phyloP scores from a whole-genome alignment of 2,113 vertebrate species.

The Poeciliopsis occidentalis region DNA sequence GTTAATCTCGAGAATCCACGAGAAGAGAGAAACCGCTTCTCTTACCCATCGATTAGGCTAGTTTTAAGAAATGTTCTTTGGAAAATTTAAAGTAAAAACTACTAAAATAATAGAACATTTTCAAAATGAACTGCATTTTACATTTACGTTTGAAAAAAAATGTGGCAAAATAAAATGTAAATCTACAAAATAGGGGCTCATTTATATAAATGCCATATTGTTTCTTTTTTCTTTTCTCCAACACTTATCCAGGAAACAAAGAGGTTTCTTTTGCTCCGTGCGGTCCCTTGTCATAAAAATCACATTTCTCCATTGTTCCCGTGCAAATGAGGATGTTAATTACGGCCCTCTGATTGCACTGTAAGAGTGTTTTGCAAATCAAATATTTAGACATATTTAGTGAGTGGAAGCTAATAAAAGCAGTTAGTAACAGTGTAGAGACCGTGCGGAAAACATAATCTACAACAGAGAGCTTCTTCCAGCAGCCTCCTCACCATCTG shows the following conservation, averaged over 20 bases:
- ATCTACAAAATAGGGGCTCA: neutral
- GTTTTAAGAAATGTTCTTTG: neutral
- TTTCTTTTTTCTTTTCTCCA: neutral
- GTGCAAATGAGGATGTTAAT: constrained; percentile 30
- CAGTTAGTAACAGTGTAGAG: constrained; percentile 39
- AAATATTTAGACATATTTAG: constrained; percentile 50
- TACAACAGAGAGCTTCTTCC: constrained; percentile 52
- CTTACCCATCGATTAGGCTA: too few relatives aligned
- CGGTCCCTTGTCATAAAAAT: neutral
- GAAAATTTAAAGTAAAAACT: neutral
- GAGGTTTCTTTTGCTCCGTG: neutral
- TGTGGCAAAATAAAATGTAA: too few relatives aligned
- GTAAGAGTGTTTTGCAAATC: constrained; percentile 31
- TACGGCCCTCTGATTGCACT: constrained; percentile 10
- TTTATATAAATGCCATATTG: neutral
- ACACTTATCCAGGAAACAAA: neutral
- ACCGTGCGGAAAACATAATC: constrained; percentile 61
- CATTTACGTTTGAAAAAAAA: neutral
- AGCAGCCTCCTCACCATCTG: constrained; percentile 70
- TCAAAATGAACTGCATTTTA: neutral
- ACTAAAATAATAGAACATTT: neutral
- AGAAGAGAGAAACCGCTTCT: too few relatives aligned
- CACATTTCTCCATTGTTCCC: neutral
- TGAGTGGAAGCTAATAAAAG: constrained; percentile 43
- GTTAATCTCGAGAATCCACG: too few relatives aligned